Evolutionary conservation across 2,113 vertebrate species (phyloP).

Genomic region (Progne subis): DNA sequence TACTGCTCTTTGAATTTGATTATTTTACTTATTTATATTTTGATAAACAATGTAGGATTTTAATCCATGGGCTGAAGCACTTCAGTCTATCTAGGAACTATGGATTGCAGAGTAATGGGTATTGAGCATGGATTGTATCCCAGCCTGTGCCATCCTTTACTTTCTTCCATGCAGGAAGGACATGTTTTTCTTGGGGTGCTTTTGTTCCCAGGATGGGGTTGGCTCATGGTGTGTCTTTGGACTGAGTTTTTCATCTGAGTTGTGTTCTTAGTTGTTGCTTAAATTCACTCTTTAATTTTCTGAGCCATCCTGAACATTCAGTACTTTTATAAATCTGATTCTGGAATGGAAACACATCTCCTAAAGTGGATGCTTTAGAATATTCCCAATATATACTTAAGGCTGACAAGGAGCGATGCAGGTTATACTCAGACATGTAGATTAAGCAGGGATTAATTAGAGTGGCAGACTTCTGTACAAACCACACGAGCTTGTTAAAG

Average conservation of each 20-base stretch:
- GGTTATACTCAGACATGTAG: neutral
- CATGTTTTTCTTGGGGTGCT: accelerated
- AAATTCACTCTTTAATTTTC: neutral
- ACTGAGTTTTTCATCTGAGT: neutral
- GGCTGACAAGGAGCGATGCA: neutral
- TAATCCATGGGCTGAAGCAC: neutral
- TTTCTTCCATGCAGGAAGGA: neutral
- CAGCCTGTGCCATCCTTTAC: neutral
- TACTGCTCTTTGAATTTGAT: neutral
- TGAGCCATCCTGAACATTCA: neutral
- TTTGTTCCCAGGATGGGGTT: neutral
- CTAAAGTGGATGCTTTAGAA: neutral
- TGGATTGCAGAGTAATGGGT: neutral
- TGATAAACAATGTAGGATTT: neutral
- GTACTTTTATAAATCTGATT: neutral
- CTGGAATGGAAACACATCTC: neutral
- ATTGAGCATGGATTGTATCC: neutral
- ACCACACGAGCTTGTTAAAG: neutral
- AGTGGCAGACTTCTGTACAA: neutral
- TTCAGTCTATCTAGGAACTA: neutral
- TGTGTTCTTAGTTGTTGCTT: neutral
- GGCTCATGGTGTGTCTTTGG: neutral
- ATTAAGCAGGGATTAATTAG: neutral
- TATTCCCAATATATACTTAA: neutral
- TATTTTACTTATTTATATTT: neutral